Evolutionary conservation across 2,797 vertebrate species (phyloP).

Genomic region (Anguilla marmorata): DNA sequence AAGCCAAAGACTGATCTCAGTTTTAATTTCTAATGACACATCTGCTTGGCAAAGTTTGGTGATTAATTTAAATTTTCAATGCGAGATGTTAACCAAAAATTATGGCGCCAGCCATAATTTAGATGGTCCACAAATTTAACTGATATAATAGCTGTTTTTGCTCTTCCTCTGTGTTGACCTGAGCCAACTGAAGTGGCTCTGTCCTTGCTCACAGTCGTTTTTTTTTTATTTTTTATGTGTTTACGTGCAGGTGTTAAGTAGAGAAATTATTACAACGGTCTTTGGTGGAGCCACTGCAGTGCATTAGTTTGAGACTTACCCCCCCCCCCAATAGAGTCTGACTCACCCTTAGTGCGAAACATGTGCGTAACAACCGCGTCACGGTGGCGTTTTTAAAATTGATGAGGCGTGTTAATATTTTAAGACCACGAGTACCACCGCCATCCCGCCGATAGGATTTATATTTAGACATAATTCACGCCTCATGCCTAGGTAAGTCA

Average conservation of each 20-base stretch:
- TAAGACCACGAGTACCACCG: constrained; percentile 53
- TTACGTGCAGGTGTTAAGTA: background rate
- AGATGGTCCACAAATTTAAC: background rate
- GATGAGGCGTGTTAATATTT: constrained; percentile 67
- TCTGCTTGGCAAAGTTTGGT: background rate
- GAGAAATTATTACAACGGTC: constrained; percentile 9
- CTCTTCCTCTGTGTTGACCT: background rate
- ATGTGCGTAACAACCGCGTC: constrained; percentile 60
- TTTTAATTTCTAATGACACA: background rate
- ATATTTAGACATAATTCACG: constrained; percentile 62
- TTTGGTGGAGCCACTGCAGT: background rate
- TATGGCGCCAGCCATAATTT: background rate
- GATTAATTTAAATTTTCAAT: background rate
- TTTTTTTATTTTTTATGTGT: background rate
- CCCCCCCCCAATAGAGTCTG: constrained; percentile 39
- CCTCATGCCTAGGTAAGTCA: constrained; percentile 48
- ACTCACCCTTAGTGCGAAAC: constrained; percentile 58
- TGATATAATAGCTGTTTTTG: background rate
- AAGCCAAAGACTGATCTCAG: background rate
- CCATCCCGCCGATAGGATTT: constrained; percentile 56
- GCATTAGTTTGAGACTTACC: background rate
- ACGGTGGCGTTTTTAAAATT: constrained; percentile 62
- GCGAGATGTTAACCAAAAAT: background rate
- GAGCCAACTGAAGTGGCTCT: background rate
- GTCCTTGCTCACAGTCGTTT: background rate